phyloP scores from a whole-genome alignment of 2,888 invertebrate genomes.

The Dryocosmus kuriphilus region DNA sequence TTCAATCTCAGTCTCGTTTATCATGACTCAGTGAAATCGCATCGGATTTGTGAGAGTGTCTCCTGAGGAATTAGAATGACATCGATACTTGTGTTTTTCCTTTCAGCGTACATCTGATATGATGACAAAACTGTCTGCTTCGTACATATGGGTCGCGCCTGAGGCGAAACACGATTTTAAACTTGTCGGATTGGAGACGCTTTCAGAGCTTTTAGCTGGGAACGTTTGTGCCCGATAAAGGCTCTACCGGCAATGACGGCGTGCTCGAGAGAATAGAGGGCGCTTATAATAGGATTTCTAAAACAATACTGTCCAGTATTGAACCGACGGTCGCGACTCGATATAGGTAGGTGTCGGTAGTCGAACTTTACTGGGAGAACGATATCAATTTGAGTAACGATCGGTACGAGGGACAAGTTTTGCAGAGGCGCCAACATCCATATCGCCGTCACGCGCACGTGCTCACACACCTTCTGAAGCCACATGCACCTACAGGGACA shows the following conservation, averaged over 20 bases:
- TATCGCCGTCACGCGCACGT: slow-evolving; percentile 44
- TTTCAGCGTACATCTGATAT: slow-evolving; percentile 29
- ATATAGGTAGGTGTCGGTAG: slow-evolving; percentile 53
- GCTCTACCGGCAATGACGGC: slow-evolving; percentile 40
- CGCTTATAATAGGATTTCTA: slow-evolving; percentile 68
- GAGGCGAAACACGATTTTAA: slow-evolving; percentile 55
- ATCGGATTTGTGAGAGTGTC: slow-evolving; percentile 35
- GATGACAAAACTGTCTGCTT: slow-evolving; percentile 10
- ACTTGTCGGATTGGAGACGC: slow-evolving; percentile 54
- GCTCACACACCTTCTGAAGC: neutral
- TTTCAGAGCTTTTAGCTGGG: slow-evolving; percentile 54
- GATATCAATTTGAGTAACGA: slow-evolving; percentile 69
- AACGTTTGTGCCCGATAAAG: slow-evolving; percentile 43
- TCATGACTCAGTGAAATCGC: slow-evolving; percentile 13
- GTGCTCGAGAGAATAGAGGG: slow-evolving; percentile 49
- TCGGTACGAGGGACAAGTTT: slow-evolving; percentile 54
- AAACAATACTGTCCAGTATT: slow-evolving; percentile 68
- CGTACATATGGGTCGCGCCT: slow-evolving; percentile 41
- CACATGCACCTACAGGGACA: slow-evolving; percentile 44
- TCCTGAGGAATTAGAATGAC: slow-evolving; percentile 19
- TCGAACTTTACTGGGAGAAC: slow-evolving; percentile 55
- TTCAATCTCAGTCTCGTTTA: neutral
- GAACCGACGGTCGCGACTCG: slow-evolving; percentile 59
- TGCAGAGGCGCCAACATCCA: slow-evolving; percentile 47
- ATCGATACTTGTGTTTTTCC: slow-evolving; percentile 34